phyloP scores from a whole-genome alignment of 2,888 invertebrate species.

The Tiliacea citrago region DNA sequence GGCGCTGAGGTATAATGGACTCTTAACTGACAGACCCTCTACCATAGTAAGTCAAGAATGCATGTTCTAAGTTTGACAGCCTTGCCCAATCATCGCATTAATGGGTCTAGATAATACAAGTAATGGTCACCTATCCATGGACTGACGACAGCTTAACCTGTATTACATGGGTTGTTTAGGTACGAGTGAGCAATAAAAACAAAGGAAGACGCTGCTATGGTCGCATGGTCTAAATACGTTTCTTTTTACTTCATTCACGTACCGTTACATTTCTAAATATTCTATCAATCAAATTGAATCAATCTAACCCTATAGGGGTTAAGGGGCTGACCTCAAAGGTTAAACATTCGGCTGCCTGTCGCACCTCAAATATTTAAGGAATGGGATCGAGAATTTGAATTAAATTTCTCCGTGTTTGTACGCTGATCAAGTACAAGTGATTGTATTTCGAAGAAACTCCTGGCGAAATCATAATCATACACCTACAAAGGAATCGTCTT shows the following conservation, averaged over 20 bases:
- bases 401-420: slow-evolving; percentile 40
- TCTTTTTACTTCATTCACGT: background rate
- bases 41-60: background rate
- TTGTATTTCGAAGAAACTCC: slow-evolving; percentile 21
- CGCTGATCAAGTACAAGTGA: slow-evolving; percentile 14
- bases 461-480: no score
- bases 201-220: background rate
- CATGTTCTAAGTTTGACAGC: background rate
- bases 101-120: background rate
- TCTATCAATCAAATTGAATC: slow-evolving; percentile 50
- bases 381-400: slow-evolving; percentile 37
- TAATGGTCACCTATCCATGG: background rate
- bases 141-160: background rate
- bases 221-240: background rate
- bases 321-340: slow-evolving; percentile 39
- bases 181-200: background rate
- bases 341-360: slow-evolving; percentile 41
- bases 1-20: no score
- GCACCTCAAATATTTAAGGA: slow-evolving; percentile 52
- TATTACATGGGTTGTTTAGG: background rate
- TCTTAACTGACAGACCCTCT: background rate
- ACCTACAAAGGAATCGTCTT: no score
- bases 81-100: background rate
- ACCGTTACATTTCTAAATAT: slow-evolving; percentile 27
- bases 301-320: slow-evolving; percentile 24